These are phyloP conservation scores for Limosa lapponica DNA, from an alignment of 2,797 vertebrate genomes.

Conservation along the genomic window DNA sequence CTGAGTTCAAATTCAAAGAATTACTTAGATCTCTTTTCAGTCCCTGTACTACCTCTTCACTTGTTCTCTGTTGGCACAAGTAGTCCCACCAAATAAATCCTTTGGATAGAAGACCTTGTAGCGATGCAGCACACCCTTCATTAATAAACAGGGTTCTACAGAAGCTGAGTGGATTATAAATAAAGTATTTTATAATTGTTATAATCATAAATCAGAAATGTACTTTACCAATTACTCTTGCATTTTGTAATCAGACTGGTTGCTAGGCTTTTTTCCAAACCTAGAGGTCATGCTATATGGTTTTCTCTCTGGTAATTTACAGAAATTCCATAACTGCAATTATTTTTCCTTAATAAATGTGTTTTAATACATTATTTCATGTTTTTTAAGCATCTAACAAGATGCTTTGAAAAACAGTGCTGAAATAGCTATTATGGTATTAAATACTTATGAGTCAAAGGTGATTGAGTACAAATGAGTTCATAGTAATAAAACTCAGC, in stretches of 20 bases:
- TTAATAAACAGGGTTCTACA: neutral
- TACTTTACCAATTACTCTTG: neutral
- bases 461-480: neutral
- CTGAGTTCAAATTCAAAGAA: neutral
- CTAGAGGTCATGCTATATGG: neutral
- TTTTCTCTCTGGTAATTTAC: slow-evolving; percentile 1
- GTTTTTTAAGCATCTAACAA: neutral
- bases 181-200: neutral
- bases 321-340: neutral
- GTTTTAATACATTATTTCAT: neutral
- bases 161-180: neutral
- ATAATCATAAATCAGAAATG: slow-evolving; percentile 8
- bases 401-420: neutral
- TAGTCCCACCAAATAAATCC: neutral
- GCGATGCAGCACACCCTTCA: neutral
- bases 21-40: neutral
- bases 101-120: neutral
- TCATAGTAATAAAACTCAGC: neutral
- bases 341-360: neutral
- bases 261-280: neutral
- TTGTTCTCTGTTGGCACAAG: neutral
- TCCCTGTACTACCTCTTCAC: neutral
- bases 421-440: neutral
- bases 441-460: neutral
- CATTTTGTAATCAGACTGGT: neutral